Percentiles rank a stretch among this genome's conserved stretches.
phyloP scores from a whole-genome alignment of 2,888 invertebrate species.

The Caenorhabditis panamensis region DNA sequence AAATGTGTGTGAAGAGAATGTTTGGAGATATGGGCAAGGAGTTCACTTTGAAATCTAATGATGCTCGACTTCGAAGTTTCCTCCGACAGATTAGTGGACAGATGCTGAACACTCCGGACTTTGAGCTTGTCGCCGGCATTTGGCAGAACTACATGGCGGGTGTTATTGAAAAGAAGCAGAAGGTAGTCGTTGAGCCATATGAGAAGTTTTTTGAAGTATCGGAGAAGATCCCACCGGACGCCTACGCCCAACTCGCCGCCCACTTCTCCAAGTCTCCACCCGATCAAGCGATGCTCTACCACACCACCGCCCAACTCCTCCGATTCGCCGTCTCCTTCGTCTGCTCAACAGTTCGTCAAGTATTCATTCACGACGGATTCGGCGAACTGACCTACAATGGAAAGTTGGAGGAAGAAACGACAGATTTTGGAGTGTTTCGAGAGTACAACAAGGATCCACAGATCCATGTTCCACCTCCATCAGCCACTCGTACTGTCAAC shows the following conservation, averaged over 20 bases:
- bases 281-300: neutral
- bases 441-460: too few relatives aligned
- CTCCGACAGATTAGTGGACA: too few relatives aligned
- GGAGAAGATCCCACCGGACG: too few relatives aligned
- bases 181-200: too few relatives aligned
- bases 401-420: neutral
- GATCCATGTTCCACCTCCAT: too few relatives aligned
- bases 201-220: too few relatives aligned
- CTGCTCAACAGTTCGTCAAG: constrained; percentile 10
- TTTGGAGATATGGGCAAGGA: neutral
- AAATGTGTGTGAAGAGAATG: too few relatives aligned
- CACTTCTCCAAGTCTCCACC: constrained; percentile 1
- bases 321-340: neutral
- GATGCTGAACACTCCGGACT: too few relatives aligned
- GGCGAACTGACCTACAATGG: neutral
- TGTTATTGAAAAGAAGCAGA: too few relatives aligned
- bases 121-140: too few relatives aligned
- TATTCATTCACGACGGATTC: neutral
- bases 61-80: neutral
- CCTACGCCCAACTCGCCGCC: neutral
- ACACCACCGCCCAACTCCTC: neutral
- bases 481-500: too few relatives aligned
- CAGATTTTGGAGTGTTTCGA: neutral
- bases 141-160: too few relatives aligned
- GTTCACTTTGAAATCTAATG: neutral